Evolutionary conservation across 2,888 invertebrate genomes (phyloP).

Genomic region (Sicus ferrugineus): DNA sequence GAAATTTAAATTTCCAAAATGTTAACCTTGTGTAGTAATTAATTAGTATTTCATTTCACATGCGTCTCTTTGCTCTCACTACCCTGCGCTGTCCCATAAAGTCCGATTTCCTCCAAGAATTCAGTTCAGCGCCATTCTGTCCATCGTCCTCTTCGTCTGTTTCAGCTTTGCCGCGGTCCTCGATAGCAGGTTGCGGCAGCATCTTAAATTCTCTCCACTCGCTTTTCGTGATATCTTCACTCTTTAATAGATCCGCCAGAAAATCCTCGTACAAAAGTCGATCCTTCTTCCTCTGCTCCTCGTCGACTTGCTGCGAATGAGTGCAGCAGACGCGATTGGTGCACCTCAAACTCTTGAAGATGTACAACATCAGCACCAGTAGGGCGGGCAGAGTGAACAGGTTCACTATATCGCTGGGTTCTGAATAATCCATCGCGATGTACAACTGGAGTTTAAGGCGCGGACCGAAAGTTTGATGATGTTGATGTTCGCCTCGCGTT

Average conservation of each 20-base stretch:
- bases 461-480: too few species aligned
- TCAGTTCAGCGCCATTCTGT: background rate
- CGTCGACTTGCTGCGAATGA: background rate
- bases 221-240: background rate
- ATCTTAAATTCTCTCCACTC: slow-evolving; percentile 7
- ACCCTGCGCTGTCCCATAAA: background rate
- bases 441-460: too few species aligned
- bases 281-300: background rate
- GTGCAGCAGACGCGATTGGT: background rate
- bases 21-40: too few species aligned
- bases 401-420: background rate
- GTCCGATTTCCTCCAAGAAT: too few species aligned
- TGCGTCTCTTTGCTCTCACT: background rate
- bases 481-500: too few species aligned
- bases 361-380: background rate
- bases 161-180: background rate
- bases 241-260: background rate
- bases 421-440: too few species aligned
- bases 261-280: background rate
- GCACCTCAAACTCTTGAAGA: background rate
- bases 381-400: background rate
- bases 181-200: background rate
- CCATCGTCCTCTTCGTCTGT: background rate
- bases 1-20: background rate
- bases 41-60: too few species aligned